Evolutionary conservation across 2,888 invertebrate species (phyloP).

Genomic region (Eupithecia pulchellata): DNA sequence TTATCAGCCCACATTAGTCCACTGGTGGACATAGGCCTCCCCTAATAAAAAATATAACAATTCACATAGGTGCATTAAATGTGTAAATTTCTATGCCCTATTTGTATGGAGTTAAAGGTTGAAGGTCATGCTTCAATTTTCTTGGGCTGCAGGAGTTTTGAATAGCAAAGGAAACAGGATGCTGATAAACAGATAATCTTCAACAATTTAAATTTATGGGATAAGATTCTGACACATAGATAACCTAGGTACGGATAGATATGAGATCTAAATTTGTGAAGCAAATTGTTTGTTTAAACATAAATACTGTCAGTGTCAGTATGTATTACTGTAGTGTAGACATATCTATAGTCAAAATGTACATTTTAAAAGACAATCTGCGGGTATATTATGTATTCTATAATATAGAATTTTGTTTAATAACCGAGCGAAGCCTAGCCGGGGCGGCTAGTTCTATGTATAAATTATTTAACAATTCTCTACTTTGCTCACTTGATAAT

Average conservation of each 20-base stretch:
- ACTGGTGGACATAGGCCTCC: too few species aligned
- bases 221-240: neutral
- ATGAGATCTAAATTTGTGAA: neutral
- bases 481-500: constrained; percentile 81
- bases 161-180: neutral
- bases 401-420: too few species aligned
- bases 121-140: neutral
- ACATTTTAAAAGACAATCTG: neutral
- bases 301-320: neutral
- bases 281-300: neutral
- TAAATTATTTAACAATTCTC: neutral
- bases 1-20: too few species aligned
- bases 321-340: too few species aligned
- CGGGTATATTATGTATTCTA: too few species aligned
- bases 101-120: neutral
- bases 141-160: neutral
- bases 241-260: neutral
- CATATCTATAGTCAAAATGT: neutral
- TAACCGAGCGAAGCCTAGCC: too few species aligned
- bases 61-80: neutral
- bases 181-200: neutral
- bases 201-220: neutral
- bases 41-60: too few species aligned
- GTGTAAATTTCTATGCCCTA: neutral
- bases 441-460: too few species aligned